These are phyloP conservation scores for Nothocercus nigrocapillus DNA, from an alignment of 2,113 vertebrate species.

Conservation along the genomic window DNA sequence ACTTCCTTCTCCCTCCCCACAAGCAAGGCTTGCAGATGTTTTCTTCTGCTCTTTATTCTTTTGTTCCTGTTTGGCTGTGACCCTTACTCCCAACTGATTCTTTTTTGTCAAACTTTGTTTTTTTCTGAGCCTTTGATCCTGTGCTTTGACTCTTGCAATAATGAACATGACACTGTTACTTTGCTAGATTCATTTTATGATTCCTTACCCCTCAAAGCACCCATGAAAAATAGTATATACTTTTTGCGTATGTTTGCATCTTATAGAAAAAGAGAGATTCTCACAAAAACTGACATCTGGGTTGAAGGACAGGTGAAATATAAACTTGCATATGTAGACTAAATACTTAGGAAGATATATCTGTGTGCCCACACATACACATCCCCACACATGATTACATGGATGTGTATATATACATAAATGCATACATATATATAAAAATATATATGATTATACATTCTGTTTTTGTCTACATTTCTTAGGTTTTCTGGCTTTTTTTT, in stretches of 20 bases:
- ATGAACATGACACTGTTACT: constrained; percentile 24
- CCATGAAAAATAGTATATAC: neutral
- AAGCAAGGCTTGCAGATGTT: constrained; percentile 54
- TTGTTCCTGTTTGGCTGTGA: constrained; percentile 62
- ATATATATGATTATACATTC: neutral
- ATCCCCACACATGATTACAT: no score
- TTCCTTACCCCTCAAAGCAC: neutral
- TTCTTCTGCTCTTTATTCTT: constrained; percentile 61
- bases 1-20: neutral
- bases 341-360: neutral
- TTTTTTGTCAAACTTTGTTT: constrained; percentile 63
- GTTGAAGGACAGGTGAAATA: neutral
- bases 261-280: neutral
- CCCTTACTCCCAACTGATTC: constrained; percentile 42
- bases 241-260: neutral
- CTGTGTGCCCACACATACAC: neutral
- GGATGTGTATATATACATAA: neutral
- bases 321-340: neutral
- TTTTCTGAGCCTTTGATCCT: constrained; percentile 54
- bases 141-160: constrained; percentile 42
- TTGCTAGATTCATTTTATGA: neutral
- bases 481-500: neutral
- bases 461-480: neutral
- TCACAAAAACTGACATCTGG: neutral
- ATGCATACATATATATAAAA: neutral